Evolutionary conservation across 2,888 invertebrate genomes (phyloP).

Genomic region (Pardosa pseudoannulata): DNA sequence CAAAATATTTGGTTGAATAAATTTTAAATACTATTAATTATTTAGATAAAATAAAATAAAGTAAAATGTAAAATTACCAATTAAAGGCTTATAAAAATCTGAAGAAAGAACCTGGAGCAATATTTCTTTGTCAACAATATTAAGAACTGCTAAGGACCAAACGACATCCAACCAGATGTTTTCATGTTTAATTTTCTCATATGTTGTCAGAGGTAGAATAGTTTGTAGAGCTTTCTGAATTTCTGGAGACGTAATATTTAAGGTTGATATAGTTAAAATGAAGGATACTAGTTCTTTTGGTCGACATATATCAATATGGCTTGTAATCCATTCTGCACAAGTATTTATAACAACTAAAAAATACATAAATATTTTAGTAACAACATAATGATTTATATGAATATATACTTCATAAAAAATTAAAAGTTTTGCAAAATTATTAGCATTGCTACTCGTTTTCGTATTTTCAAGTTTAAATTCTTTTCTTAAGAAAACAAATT

Average conservation of each 20-base stretch:
- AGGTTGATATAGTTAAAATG: conserved; percentile 33
- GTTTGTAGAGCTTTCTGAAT: not conserved
- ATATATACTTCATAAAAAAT: too few species aligned
- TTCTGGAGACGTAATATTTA: conserved; percentile 12
- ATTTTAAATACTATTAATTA: too few species aligned
- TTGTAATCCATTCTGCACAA: conserved; percentile 49
- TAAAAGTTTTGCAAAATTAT: too few species aligned
- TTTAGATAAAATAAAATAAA: too few species aligned
- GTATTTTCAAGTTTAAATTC: too few species aligned
- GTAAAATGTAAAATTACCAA: too few species aligned
- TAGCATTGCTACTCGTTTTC: too few species aligned
- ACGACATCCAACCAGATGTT: conserved; percentile 42
- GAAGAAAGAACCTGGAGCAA: conserved; percentile 30
- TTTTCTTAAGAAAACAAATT: too few species aligned
- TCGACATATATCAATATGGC: conserved; percentile 24
- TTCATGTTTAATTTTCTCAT: conserved; percentile 12
- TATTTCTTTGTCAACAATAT: conserved; percentile 28
- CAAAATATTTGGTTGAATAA: too few species aligned
- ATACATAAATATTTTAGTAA: not conserved
- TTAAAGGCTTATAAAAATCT: conserved; percentile 50
- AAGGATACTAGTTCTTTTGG: conserved; percentile 34
- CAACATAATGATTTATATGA: too few species aligned
- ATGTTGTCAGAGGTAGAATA: conserved; percentile 7
- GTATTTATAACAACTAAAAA: conserved; percentile 47
- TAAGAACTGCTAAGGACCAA: conserved; percentile 53